Evolutionary conservation across 2,888 invertebrate species (phyloP), one percentile per base, ranked within the genome.

Genomic region (Amphipyra tragopoginis): DNA sequence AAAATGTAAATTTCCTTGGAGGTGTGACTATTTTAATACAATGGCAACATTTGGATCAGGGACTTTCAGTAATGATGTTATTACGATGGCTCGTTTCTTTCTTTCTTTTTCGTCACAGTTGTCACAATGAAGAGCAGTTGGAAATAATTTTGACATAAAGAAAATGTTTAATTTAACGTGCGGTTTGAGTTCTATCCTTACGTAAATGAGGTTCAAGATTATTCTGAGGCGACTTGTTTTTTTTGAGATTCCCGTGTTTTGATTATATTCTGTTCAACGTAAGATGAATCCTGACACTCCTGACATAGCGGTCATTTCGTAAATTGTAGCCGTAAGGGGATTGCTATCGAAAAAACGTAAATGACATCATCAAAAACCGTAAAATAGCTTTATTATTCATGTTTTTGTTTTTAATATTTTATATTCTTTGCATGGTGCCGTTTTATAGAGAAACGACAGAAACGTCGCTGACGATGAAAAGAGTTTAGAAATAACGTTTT

Each of bases 1-100:
- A 55, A 85, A 85, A 86, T 86, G 81, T 76, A 80, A 85, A 86
- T 86, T 78, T 59, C 51, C 57, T 60, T 58, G 52, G 65, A 80
- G 80, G 81, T 86, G 82, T 79, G 80, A 79, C 79, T 80, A 84
- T 86, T 87, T 80, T 72, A 63, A 75, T 73, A 84, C 77, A 86
- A 86, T 81, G 76, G 79, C 72, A 47, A 57, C 79, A 72, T 85
- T 86, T 75, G 72, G 74, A 80, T 81, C 83, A 81, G 80, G 74
- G 79, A 78, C 75, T 75, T 77, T 68, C 65, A 67, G 75, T 82
- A 85, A 84, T 82, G 77, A 55, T 51, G 57, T 58, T 67, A 77
- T 82, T 80, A 79, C 40, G 64, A 60, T 57, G 64, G 72, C 53
- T 60, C 63, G 51, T 78, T 77, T 65, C 66, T 68, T 75, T 63